phyloP scores from a whole-genome alignment of 53 echinoderm and acorn worm species.

The Crossaster papposus region DNA sequence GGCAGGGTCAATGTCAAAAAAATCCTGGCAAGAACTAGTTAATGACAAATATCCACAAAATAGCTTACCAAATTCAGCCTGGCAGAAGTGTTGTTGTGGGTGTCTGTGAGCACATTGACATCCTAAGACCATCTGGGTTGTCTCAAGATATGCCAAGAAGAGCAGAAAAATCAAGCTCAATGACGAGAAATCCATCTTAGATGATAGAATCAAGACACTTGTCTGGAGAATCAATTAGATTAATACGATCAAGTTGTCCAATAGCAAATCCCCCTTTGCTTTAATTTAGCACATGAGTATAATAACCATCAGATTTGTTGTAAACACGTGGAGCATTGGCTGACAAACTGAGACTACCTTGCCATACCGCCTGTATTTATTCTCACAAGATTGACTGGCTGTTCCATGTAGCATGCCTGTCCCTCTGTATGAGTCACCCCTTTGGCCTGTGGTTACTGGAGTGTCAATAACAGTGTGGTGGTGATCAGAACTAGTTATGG shows the following conservation, averaged over 20 bases:
- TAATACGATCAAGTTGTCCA: neutral
- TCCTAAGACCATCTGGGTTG: conserved; percentile 55
- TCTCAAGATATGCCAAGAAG: conserved; percentile 11
- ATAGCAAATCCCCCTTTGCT: neutral
- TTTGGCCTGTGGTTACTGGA: conserved; percentile 5
- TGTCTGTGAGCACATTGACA: conserved; percentile 85
- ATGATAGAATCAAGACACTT: neutral
- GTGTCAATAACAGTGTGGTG: conserved; percentile 33
- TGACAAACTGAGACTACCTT: conserved; percentile 40
- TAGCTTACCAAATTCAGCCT: conserved; percentile 86
- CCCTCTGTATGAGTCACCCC: conserved; percentile 41
- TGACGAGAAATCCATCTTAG: conserved; percentile 32
- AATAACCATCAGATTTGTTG: neutral
- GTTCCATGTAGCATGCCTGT: neutral
- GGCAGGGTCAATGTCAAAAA: too few species aligned
- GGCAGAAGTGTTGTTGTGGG: conserved; percentile 90
- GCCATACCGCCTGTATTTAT: conserved; percentile 36
- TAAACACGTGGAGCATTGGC: conserved; percentile 39
- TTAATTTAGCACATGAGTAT: neutral
- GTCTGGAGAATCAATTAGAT: neutral
- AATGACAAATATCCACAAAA: neutral
- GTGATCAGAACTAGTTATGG: neutral
- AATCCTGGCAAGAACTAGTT: too few species aligned
- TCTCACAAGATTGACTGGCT: conserved; percentile 36
- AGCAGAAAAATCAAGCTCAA: conserved; percentile 31